A percentile compares a stretch with the other conserved stretches of the same genome.
Conservation (phyloP, 2,888 invertebrate genomes). For the Andrena camellia region DNA sequence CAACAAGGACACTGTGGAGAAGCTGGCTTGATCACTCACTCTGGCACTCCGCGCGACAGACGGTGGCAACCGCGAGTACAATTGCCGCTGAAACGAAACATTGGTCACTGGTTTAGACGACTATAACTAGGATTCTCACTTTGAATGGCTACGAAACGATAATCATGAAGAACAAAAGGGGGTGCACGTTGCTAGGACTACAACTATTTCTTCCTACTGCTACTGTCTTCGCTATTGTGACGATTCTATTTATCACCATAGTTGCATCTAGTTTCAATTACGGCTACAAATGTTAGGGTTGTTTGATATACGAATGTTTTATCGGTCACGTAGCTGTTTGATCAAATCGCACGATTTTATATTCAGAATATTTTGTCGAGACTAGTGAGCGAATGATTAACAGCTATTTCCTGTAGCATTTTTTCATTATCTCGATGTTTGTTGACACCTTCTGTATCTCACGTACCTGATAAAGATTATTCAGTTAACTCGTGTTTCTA, state of each 20-base stretch:
- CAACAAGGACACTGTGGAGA: constrained; percentile 57
- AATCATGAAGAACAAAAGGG: constrained; percentile 41
- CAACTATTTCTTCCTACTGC: constrained; percentile 51
- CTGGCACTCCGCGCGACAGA: constrained; percentile 84
- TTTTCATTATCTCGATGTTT: background rate
- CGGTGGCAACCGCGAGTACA: constrained; percentile 81
- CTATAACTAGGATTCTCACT: background rate
- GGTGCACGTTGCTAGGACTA: constrained; percentile 56
- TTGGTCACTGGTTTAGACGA: constrained; percentile 64
- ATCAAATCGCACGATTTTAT: background rate
- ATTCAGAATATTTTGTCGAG: background rate
- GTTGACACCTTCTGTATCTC: background rate
- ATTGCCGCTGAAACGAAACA: constrained; percentile 82
- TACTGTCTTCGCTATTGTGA: constrained; percentile 39
- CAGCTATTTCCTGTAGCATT: background rate
- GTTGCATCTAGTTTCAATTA: constrained; percentile 19
- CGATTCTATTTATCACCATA: constrained; percentile 16
- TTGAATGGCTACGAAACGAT: constrained; percentile 40
- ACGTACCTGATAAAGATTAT: constrained; percentile 1
- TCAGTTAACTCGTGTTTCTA: background rate
- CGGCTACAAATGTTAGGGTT: background rate
- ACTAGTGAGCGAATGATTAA: background rate
- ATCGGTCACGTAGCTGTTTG: background rate
- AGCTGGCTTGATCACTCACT: constrained; percentile 80
- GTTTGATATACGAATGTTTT: constrained; percentile 7